Evolutionary conservation across 2,888 invertebrate species (phyloP).

Genomic region (Melanchra persicariae): DNA sequence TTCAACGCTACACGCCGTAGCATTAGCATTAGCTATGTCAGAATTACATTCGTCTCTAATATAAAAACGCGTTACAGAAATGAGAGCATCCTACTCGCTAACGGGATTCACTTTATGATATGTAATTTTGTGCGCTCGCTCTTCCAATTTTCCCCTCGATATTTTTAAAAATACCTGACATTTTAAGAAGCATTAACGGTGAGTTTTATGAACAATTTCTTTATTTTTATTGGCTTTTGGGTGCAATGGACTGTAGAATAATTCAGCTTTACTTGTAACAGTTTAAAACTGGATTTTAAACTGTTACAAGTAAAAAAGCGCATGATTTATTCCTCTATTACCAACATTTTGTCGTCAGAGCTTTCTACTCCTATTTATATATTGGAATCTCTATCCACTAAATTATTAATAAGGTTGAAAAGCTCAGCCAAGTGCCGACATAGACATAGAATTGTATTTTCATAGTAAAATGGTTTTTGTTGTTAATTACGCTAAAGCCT

Average conservation of each 20-base stretch:
- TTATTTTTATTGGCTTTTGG: neutral
- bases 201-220: conserved; percentile 16
- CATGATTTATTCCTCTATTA: neutral
- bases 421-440: neutral
- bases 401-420: neutral
- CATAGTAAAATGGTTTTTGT: neutral
- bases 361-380: neutral
- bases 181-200: conserved; percentile 25
- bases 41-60: conserved; percentile 50
- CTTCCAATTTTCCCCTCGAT: conserved; percentile 46
- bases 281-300: too few relatives aligned
- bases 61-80: conserved; percentile 53
- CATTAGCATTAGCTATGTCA: conserved; percentile 47
- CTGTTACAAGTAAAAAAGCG: too few relatives aligned
- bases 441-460: neutral
- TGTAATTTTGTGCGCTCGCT: conserved; percentile 53
- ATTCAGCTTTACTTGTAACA: neutral
- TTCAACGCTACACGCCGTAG: conserved; percentile 38
- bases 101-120: conserved; percentile 63
- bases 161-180: conserved; percentile 34
- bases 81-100: conserved; percentile 45
- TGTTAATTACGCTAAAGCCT: conserved; percentile 29
- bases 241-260: neutral
- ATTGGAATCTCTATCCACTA: too few relatives aligned
- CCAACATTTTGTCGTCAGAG: neutral